phyloP scores from a whole-genome alignment of 2,113 vertebrate species.

The Morphnarchus princeps region DNA sequence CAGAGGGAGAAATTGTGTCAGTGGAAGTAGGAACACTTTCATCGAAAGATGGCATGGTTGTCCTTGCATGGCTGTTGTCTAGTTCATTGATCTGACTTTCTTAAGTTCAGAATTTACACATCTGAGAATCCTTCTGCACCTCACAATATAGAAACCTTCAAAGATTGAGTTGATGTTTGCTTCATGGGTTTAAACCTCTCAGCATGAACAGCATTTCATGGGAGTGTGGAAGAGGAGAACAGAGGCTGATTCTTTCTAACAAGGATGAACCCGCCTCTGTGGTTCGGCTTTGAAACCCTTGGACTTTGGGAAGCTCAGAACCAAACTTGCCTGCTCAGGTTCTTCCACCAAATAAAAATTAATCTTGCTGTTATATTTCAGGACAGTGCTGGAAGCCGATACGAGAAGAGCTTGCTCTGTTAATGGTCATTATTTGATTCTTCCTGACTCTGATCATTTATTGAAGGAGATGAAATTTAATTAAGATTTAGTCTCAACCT shows the following conservation, averaged over 20 bases:
- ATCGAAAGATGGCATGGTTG: neutral
- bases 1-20: neutral
- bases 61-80: conserved; percentile 51
- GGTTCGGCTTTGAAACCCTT: neutral
- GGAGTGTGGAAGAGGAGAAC: neutral
- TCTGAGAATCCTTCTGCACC: conserved; percentile 40
- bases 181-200: conserved; percentile 20
- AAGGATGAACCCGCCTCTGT: neutral
- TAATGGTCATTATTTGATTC: neutral
- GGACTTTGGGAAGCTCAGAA: neutral
- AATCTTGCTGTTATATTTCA: neutral
- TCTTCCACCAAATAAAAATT: neutral
- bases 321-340: neutral
- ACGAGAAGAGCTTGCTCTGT: neutral
- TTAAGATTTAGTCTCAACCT: conserved; percentile 19
- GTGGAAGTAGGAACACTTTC: neutral
- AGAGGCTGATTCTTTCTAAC: neutral
- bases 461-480: conserved; percentile 5
- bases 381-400: neutral
- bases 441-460: neutral
- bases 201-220: neutral
- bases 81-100: conserved; percentile 47
- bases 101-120: conserved; percentile 54
- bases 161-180: conserved; percentile 9
- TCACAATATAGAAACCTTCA: conserved; percentile 33